These are phyloP conservation scores for Pampusana beccarii DNA, from an alignment of 2,113 vertebrate species.

Conservation along the genomic window DNA sequence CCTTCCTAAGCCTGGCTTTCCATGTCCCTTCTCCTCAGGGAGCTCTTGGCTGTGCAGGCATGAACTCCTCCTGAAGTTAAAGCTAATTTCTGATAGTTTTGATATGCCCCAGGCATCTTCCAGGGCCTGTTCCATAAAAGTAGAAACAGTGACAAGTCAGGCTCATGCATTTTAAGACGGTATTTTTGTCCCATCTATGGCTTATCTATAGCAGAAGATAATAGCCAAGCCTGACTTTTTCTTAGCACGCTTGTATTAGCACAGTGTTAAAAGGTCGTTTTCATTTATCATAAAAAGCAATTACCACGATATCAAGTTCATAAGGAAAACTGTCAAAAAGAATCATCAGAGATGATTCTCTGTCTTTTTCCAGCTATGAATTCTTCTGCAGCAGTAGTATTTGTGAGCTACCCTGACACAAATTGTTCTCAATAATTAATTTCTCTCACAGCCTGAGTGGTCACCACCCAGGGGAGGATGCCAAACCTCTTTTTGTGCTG, in stretches of 20 bases:
- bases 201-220: neutral
- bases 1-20: neutral
- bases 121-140: neutral
- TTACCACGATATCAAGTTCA: rapidly evolving
- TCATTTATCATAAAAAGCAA: neutral
- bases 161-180: neutral
- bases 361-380: neutral
- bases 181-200: neutral
- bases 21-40: neutral
- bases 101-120: neutral
- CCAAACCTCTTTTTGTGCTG: neutral
- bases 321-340: neutral
- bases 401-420: neutral
- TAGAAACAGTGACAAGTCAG: neutral
- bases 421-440: neutral
- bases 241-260: neutral
- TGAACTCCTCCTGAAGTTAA: neutral
- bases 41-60: neutral
- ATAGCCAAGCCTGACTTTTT: neutral
- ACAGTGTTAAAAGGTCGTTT: neutral
- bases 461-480: neutral
- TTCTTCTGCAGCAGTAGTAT: neutral
- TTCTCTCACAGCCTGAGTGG: neutral
- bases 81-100: neutral
- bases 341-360: neutral